phyloP scores from a whole-genome alignment of 1,140 invertebrate species.

The Ptiloglossa arizonensis region DNA sequence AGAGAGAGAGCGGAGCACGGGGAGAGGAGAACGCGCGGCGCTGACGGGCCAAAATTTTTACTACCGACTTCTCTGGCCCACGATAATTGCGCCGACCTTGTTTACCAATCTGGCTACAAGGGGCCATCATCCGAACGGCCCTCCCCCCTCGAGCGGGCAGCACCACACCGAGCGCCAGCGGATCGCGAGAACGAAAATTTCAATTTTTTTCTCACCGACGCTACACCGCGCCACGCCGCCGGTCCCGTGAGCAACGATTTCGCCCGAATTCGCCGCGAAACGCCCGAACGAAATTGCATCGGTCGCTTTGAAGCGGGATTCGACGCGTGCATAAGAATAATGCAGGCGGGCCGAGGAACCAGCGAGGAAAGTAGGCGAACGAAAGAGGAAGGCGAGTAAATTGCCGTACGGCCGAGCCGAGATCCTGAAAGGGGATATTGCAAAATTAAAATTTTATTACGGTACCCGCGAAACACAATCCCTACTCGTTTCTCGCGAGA shows the following conservation, averaged over 20 bases:
- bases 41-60: slow-evolving; percentile 46
- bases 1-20: not conserved
- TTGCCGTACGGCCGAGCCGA: no score
- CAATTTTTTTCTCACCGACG: slow-evolving; percentile 26
- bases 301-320: not conserved
- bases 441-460: not conserved
- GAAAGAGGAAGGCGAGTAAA: no score
- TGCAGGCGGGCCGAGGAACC: not conserved
- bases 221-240: no score
- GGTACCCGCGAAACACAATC: no score
- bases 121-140: slow-evolving; percentile 16
- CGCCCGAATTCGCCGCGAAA: not conserved
- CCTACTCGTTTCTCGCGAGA: no score
- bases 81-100: slow-evolving; percentile 52
- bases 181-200: slow-evolving; percentile 32
- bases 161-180: not conserved
- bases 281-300: slow-evolving; percentile 15
- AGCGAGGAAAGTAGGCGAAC: not conserved
- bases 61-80: slow-evolving; percentile 31
- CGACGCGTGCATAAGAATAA: not conserved
- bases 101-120: slow-evolving; percentile 43
- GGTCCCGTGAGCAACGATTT: not conserved
- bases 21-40: no score
- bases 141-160: not conserved
- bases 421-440: not conserved